Evolutionary conservation across 2,888 invertebrate genomes (phyloP).

Genomic region (Erebia epiphron): DNA sequence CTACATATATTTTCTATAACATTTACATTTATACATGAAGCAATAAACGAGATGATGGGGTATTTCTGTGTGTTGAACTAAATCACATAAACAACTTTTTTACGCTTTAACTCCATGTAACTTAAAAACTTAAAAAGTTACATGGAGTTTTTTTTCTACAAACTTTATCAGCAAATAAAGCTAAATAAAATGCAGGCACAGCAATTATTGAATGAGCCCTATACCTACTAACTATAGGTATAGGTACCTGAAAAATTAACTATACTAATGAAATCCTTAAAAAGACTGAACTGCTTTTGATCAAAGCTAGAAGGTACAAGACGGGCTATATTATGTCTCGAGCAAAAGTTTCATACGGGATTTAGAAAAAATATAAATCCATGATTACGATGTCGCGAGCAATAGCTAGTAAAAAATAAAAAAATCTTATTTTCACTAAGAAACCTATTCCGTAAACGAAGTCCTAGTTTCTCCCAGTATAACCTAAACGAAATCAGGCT

Average conservation of each 20-base stretch:
- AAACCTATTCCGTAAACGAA: neutral
- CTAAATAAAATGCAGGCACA: too few species aligned
- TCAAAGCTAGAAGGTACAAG: too few species aligned
- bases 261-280: too few species aligned
- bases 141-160: too few species aligned
- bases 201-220: too few species aligned
- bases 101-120: neutral
- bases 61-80: neutral
- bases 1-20: conserved; percentile 80
- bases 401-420: neutral
- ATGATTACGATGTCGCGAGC: too few species aligned
- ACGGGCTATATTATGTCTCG: too few species aligned
- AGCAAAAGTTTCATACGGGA: neutral
- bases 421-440: neutral
- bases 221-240: too few species aligned
- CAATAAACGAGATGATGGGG: neutral
- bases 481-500: conserved; percentile 71
- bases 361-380: neutral
- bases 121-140: too few species aligned
- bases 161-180: too few species aligned
- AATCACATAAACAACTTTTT: neutral
- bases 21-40: conserved; percentile 60
- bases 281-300: too few species aligned
- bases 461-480: conserved; percentile 44
- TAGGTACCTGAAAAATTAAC: too few species aligned